Base-by-base conservation (phyloP, 2,113 vertebrate genomes). In the Chaetops frenatus region DNA sequence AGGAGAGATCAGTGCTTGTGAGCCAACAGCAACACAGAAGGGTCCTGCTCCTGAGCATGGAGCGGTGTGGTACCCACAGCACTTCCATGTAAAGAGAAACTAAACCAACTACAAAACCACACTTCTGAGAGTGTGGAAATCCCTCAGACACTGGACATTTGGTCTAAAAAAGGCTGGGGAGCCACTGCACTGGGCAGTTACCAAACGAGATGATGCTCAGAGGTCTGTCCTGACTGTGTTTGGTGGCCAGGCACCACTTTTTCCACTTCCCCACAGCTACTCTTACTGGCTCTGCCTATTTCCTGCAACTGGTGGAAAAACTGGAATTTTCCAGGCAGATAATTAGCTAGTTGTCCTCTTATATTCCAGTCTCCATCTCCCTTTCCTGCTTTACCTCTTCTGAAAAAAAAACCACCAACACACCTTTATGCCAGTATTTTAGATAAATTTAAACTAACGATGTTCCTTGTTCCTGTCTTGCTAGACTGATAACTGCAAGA, bases 101-200 rank as follows among this genome's bases (percentile, higher is more conserved):
- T 44, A 72, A 77, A 6, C 48, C 42, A 90, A 12, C 28, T 29
- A 28, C 6, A 62, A 48, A 54, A 2, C 10, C 31, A 31, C 16
- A 56, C 2, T 35, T 51, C 10, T 3, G 1, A 5, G 7, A 5
- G 44, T 0, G 0, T 19, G 22, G 66, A 80, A 69, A 88, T 53
- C 16, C n/a, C 31, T 36, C 19, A 40, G 40, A 65, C 22, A 42
- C 42, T 47, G 6, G 2, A 15, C 5, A 10, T 47, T 50, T 48
- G 45, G 16, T 21, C 24, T 44, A 58, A 57, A 58, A 9, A 28
- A 50, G 53, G 15, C 4, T 42, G 56, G 25, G 44, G 23, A 92
- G 23, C 5, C 1, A 0, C 44, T 82, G 74, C 10, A 7, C 47
- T 4, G n/a, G 45, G 40, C 25, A 69, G 6, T n/a, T 18, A 7